A percentile compares a stretch with the other conserved stretches of the same genome.
These are phyloP conservation scores for Temnothorax rugatulus DNA, from an alignment of 2,888 invertebrate species.

Conservation along the genomic window DNA sequence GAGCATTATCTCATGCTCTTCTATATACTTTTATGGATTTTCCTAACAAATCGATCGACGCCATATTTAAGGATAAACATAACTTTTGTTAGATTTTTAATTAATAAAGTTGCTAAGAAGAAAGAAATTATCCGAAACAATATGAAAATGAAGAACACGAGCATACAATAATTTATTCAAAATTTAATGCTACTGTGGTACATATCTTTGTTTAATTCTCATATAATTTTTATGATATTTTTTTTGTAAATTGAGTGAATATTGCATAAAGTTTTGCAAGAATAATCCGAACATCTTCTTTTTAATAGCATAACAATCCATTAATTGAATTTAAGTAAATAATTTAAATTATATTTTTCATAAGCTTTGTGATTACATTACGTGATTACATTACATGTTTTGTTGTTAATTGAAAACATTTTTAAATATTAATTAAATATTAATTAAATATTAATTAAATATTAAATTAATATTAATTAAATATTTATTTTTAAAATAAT, in stretches of 20 bases:
- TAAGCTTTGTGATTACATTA: background rate
- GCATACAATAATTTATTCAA: background rate
- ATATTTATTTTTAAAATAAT: background rate
- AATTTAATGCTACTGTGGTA: background rate
- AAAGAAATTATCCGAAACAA: background rate
- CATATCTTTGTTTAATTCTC: background rate
- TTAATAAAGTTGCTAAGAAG: background rate
- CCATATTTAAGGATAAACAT: background rate
- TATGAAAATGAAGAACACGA: background rate
- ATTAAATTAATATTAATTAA: background rate
- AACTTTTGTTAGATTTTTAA: background rate
- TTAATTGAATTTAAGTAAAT: background rate
- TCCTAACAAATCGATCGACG: background rate
- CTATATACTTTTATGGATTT: conserved; percentile 12
- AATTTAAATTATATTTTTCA: background rate
- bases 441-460: background rate
- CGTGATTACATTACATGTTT: background rate
- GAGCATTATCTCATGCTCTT: background rate
- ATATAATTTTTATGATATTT: background rate
- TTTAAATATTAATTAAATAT: background rate
- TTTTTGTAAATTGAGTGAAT: background rate
- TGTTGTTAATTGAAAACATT: background rate
- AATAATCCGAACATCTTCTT: background rate
- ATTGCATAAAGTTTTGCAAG: background rate
- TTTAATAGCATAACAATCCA: background rate